phyloP scores from a whole-genome alignment of 1,140 invertebrate genomes.

The Temnothorax curvispinosus region DNA sequence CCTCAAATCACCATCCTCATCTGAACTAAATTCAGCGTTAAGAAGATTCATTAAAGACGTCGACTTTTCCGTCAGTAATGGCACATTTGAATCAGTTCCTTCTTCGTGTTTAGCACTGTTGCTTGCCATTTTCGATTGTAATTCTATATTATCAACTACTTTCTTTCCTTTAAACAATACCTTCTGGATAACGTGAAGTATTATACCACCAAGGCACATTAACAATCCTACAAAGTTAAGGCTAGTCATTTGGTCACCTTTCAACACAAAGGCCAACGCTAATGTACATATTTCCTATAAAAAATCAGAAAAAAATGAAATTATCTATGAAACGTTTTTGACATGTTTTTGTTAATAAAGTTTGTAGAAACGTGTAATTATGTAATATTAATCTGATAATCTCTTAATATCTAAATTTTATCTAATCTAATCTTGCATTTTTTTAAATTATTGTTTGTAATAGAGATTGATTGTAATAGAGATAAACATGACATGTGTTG shows the following conservation, averaged over 20 bases:
- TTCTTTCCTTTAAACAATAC: constrained; percentile 78
- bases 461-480: not conserved
- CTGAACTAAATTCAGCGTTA: constrained; percentile 83
- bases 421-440: not conserved
- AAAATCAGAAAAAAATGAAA: not conserved
- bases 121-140: constrained; percentile 78
- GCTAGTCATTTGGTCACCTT: constrained; percentile 93
- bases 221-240: constrained; percentile 95
- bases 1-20: constrained; percentile 80
- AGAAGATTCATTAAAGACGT: constrained; percentile 83
- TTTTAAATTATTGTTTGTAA: not conserved
- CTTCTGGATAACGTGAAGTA: constrained; percentile 94
- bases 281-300: constrained; percentile 96
- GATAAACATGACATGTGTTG: constrained; percentile 23
- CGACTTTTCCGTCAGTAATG: constrained; percentile 81
- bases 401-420: not conserved
- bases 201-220: constrained; percentile 96
- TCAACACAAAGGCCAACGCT: constrained; percentile 93
- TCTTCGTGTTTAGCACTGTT: constrained; percentile 78
- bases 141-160: constrained; percentile 78
- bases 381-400: not conserved
- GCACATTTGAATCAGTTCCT: constrained; percentile 77
- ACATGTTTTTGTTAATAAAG: not conserved
- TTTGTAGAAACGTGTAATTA: not conserved
- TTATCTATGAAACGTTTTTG: not conserved